phyloP scores from a whole-genome alignment of 2,797 vertebrate genomes.

The Intellagama lesueurii region DNA sequence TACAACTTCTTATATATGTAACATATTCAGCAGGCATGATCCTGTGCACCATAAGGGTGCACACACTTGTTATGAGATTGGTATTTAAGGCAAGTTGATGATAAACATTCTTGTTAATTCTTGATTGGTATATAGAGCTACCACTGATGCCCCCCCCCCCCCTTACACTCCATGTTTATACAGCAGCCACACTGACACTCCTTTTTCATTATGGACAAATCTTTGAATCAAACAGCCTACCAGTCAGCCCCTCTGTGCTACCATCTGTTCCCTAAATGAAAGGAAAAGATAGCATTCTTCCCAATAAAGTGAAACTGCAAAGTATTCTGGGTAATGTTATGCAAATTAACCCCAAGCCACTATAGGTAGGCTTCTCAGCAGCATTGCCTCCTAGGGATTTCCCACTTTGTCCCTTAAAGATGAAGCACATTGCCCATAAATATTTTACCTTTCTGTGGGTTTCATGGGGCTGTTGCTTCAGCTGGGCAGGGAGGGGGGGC shows the following conservation, averaged over 20 bases:
- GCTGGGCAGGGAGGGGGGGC: not conserved
- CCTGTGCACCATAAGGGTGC: not conserved
- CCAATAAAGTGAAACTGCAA: constrained; percentile 34
- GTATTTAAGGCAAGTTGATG: constrained; percentile 36
- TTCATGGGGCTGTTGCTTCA: constrained; percentile 5
- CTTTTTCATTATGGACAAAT: constrained; percentile 22
- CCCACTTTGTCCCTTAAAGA: constrained; percentile 29
- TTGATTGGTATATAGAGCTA: constrained; percentile 25
- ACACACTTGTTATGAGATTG: not conserved
- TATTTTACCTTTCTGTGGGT: constrained; percentile 9
- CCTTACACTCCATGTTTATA: constrained; percentile 27
- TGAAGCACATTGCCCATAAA: constrained; percentile 19
- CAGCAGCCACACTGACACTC: not conserved
- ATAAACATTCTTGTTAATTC: constrained; percentile 23
- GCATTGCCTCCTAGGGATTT: not conserved
- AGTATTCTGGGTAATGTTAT: not conserved
- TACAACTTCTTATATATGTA: not conserved
- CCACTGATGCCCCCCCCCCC: constrained; percentile 32
- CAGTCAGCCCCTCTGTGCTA: constrained; percentile 43
- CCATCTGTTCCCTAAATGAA: constrained; percentile 46
- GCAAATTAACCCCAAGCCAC: constrained; percentile 32
- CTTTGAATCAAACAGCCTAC: constrained; percentile 25
- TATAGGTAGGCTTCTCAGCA: constrained; percentile 18
- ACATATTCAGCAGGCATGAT: not conserved
- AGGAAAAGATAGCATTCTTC: constrained; percentile 28